Evolutionary conservation across 2,797 vertebrate genomes (phyloP).

Genomic region (Phrynocephalus vlangalii): DNA sequence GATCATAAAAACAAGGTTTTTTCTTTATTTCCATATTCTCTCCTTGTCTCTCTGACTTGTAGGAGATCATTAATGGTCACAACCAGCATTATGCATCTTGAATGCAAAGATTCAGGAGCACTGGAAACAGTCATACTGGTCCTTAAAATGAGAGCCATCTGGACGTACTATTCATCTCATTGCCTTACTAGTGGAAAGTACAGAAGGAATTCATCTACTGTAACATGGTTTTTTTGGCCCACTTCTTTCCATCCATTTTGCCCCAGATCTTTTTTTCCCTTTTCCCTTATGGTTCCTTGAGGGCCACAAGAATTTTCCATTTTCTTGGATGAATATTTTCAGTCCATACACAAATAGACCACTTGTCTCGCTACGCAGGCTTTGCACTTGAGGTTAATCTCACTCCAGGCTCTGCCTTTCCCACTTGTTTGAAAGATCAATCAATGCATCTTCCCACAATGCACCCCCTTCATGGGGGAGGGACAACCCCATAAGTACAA

Average conservation of each 20-base stretch:
- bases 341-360: constrained; percentile 67
- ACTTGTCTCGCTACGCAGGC: constrained; percentile 61
- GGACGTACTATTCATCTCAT: constrained; percentile 33
- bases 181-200: constrained; percentile 29
- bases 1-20: no score
- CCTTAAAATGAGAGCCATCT: constrained; percentile 41
- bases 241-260: constrained; percentile 51
- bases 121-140: background rate
- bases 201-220: constrained; percentile 31
- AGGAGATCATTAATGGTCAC: background rate
- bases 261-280: constrained; percentile 65
- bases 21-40: background rate
- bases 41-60: background rate
- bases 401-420: constrained; percentile 59
- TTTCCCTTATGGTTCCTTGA: constrained; percentile 66
- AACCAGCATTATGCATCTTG: background rate
- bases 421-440: constrained; percentile 70
- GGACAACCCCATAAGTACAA: constrained; percentile 64
- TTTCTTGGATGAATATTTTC: constrained; percentile 64
- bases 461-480: constrained; percentile 77
- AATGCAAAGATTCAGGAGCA: constrained; percentile 10
- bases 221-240: constrained; percentile 20
- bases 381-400: constrained; percentile 69
- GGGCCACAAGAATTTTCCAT: constrained; percentile 69
- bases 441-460: constrained; percentile 78